Percentiles rank a stretch among this genome's conserved stretches.
Evolutionary conservation across 1,140 invertebrate species (phyloP).

Genomic region (Heliconius melpomene): DNA sequence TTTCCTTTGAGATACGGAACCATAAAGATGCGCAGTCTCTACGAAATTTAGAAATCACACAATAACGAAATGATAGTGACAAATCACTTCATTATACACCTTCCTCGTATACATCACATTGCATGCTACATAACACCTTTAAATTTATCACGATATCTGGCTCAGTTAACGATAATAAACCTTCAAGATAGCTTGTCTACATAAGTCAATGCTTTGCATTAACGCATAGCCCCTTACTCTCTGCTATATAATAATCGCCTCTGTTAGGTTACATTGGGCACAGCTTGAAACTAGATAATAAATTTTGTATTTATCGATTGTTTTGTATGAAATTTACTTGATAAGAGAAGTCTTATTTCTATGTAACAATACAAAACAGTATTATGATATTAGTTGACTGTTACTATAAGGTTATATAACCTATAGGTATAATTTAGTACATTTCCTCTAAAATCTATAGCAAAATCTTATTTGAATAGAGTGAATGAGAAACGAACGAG

Average conservation of each 20-base stretch:
- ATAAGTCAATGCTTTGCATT: conserved; percentile 9
- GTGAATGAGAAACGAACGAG: conserved; percentile 43
- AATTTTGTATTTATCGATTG: conserved; percentile 17
- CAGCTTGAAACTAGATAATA: conserved; percentile 1
- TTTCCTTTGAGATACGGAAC: too few relatives aligned
- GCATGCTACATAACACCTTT: neutral
- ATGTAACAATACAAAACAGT: neutral
- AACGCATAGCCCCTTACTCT: conserved; percentile 9
- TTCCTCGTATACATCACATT: neutral
- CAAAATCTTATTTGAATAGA: conserved; percentile 57
- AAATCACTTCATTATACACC: neutral
- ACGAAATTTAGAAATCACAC: neutral
- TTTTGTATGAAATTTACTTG: conserved; percentile 9
- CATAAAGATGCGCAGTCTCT: too few relatives aligned
- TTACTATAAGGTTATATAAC: neutral
- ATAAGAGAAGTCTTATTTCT: neutral
- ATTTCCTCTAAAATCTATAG: conserved; percentile 43
- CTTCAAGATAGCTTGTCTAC: conserved; percentile 25
- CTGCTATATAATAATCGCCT: conserved; percentile 27
- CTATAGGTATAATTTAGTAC: conserved; percentile 12
- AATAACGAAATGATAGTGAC: neutral
- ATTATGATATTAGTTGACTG: neutral
- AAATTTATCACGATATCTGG: neutral
- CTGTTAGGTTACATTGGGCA: conserved; percentile 33
- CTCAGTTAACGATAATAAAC: conserved; percentile 10